A percentile compares a stretch with the other conserved stretches of the same genome.
Evolutionary conservation across 2,888 invertebrate species (phyloP).

Genomic region (Pediacus dermestoides): DNA sequence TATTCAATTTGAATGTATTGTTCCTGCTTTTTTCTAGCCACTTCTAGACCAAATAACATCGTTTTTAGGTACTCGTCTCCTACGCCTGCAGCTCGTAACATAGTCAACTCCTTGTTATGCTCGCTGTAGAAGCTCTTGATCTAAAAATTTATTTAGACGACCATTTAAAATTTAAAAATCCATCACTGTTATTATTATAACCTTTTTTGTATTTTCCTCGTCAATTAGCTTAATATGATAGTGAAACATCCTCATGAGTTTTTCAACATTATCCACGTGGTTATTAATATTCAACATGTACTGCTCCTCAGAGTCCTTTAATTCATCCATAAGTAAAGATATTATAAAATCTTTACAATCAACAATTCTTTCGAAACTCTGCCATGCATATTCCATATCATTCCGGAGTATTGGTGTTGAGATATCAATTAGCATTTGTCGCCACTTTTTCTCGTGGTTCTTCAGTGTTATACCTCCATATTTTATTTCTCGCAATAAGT

Average conservation of each 20-base stretch:
- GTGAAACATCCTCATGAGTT: slow-evolving; percentile 41
- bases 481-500: slow-evolving; percentile 44
- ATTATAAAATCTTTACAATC: slow-evolving; percentile 51
- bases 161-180: too few species aligned
- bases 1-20: slow-evolving; percentile 40
- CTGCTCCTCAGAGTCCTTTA: slow-evolving; percentile 47
- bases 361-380: slow-evolving; percentile 49
- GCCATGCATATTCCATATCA: slow-evolving; percentile 48
- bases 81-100: slow-evolving; percentile 45
- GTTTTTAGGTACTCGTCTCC: slow-evolving; percentile 52
- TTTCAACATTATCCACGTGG: slow-evolving; percentile 47
- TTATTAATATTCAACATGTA: slow-evolving; percentile 43
- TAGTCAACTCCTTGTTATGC: slow-evolving; percentile 46
- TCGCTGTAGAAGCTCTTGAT: slow-evolving; percentile 40
- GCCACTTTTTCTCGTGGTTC: slow-evolving; percentile 44
- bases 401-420: slow-evolving; percentile 46
- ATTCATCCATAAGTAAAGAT: slow-evolving; percentile 46
- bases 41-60: slow-evolving; percentile 53
- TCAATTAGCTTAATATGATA: too few species aligned
- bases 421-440: slow-evolving; percentile 44
- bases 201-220: too few species aligned
- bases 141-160: too few species aligned
- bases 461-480: slow-evolving; percentile 43
- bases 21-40: slow-evolving; percentile 43
- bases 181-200: too few species aligned